These are phyloP conservation scores for Melanostoma mellinum DNA, from an alignment of 2,888 invertebrate genomes.

Conservation along the genomic window DNA sequence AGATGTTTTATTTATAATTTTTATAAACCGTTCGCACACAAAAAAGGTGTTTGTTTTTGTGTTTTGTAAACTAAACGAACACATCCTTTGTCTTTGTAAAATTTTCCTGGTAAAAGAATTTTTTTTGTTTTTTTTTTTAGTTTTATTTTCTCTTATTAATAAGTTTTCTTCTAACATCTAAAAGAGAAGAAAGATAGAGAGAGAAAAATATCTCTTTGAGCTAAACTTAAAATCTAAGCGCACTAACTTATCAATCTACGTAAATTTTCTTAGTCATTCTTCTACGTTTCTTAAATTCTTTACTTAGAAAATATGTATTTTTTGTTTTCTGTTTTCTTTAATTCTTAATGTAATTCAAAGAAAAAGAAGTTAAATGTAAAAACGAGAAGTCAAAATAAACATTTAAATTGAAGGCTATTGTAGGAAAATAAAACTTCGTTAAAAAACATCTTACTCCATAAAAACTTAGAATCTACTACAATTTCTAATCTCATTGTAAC, in stretches of 20 bases:
- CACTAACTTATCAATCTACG: conserved; percentile 69
- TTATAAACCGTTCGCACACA: conserved; percentile 68
- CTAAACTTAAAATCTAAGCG: conserved; percentile 72
- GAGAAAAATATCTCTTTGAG: conserved; percentile 68
- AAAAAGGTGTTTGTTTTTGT: conserved; percentile 51
- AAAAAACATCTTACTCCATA: conserved; percentile 57
- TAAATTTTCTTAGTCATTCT: conserved; percentile 66
- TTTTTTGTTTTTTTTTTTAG: conserved; percentile 27
- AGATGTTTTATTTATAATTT: conserved; percentile 64
- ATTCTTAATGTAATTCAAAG: conserved; percentile 67
- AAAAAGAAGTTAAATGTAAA: conserved; percentile 74
- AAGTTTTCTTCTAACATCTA: conserved; percentile 68
- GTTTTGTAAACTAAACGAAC: conserved; percentile 72
- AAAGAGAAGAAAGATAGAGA: conserved; percentile 71
- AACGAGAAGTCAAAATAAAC: conserved; percentile 75
- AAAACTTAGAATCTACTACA: conserved; percentile 51
- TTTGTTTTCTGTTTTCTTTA: conserved; percentile 73
- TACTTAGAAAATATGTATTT: conserved; percentile 74
- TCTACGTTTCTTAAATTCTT: conserved; percentile 72
- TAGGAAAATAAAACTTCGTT: conserved; percentile 32
- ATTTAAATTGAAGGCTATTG: conserved; percentile 62
- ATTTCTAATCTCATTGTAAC: conserved; percentile 55
- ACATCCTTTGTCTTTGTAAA: conserved; percentile 66
- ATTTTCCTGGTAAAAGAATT: conserved; percentile 57
- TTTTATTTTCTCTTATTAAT: conserved; percentile 52